Evolutionary conservation across 2,888 invertebrate genomes (phyloP), one percentile per base, ranked within the genome.

Genomic region (Tenthredo scrophulariae): DNA sequence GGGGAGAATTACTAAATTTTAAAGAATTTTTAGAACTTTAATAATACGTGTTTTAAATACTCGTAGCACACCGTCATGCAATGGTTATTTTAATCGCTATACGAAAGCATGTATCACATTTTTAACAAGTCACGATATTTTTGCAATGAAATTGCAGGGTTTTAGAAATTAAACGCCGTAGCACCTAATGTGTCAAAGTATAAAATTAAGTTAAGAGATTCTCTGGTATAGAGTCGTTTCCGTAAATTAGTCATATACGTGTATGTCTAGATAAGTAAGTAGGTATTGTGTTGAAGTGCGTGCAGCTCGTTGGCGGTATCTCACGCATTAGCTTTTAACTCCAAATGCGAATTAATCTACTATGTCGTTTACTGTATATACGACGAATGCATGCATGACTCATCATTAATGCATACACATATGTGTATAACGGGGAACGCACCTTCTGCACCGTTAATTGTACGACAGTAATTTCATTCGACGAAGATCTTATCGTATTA

Each of bases 221-320:
- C 37, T 70, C 18, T 18, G 37, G 7, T 9, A 2, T 37, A 29
- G 13, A 37, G 70, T 15, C 70, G 29, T 18, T 70, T 37, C 70
- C 37, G 37, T 70, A 37, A 70, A 70, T 70, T 15, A 70, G 70
- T 70, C 70, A 70, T 33, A 70, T 33, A 70, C 33, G 18, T 37
- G 15, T 37, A 29, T 2, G 37, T 70, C 18, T 70, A 70, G 46
- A 46, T 15, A 46, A 15, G 37, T 70, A 15, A n/a, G 9, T 37
- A 70, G 70, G 70, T n/a, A 70, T 70, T 37, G 33, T 70, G 62
- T 74, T 9, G 40, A 74, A 43, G 72, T 74, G 43, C 72, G 67
- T 67, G 67, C 67, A 67, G 33, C 33, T 67, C 33, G 33, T 33
- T 67, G 65, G 22, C 67, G 67, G 67, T 67, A 67, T 67, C 67